These are phyloP conservation scores for Podocnemis expansa DNA, from an alignment of 2,113 vertebrate genomes.

Conservation along the genomic window DNA sequence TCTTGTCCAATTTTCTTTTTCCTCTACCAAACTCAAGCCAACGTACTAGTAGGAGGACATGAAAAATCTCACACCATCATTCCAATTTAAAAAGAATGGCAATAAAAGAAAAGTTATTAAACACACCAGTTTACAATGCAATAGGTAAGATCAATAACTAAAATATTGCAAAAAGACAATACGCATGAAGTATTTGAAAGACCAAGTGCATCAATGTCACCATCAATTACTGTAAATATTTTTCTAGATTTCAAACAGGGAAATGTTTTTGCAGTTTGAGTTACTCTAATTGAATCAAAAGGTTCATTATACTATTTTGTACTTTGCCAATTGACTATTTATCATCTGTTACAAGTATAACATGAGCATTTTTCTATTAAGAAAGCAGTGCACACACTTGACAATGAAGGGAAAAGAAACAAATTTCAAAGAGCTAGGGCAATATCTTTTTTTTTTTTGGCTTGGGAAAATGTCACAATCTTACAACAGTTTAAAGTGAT, in stretches of 20 bases:
- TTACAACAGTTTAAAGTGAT: background rate
- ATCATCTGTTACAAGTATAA: slow-evolving; percentile 8
- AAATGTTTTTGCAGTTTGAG: slow-evolving; percentile 18
- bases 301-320: slow-evolving; percentile 4
- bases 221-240: background rate
- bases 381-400: slow-evolving; percentile 63
- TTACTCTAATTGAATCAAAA: slow-evolving; percentile 12
- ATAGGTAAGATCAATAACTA: slow-evolving; percentile 34
- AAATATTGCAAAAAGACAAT: slow-evolving; percentile 8
- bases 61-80: background rate
- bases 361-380: background rate
- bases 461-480: slow-evolving; percentile 3
- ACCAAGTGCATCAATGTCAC: slow-evolving; percentile 29
- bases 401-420: slow-evolving; percentile 67
- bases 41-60: background rate
- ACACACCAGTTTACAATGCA: slow-evolving; percentile 16
- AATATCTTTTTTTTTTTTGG: slow-evolving; percentile 35
- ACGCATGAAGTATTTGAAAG: slow-evolving; percentile 37
- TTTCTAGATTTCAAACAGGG: slow-evolving; percentile 21
- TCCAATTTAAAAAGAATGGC: slow-evolving; percentile 36
- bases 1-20: slow-evolving; percentile 24
- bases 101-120: slow-evolving; percentile 49
- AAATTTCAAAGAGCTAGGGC: slow-evolving; percentile 75
- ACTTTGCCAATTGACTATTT: slow-evolving; percentile 28
- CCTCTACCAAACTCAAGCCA: background rate